Evolutionary conservation across 2,888 invertebrate genomes (phyloP).

Genomic region (Enoplolaimus lenunculus): DNA sequence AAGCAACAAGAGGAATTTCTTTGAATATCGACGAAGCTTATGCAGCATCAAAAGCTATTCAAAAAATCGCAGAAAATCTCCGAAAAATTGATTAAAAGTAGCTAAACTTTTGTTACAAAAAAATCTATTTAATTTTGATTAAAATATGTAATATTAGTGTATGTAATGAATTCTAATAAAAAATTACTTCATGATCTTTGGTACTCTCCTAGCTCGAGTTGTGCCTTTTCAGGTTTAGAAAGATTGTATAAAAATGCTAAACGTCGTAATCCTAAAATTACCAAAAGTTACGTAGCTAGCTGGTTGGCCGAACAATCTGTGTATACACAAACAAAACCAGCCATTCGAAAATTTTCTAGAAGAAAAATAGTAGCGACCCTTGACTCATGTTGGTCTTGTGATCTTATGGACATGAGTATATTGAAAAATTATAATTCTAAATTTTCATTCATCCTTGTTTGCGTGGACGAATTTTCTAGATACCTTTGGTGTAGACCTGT

Average conservation of each 20-base stretch:
- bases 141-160: no score
- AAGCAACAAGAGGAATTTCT: no score
- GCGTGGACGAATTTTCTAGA: slow-evolving; percentile 8
- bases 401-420: background rate
- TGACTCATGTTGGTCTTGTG: background rate
- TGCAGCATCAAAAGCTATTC: no score
- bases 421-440: background rate
- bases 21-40: no score
- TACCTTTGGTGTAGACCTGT: background rate
- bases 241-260: background rate
- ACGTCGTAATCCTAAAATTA: background rate
- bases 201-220: background rate
- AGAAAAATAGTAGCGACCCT: background rate
- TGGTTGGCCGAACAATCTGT: no score
- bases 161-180: background rate
- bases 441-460: background rate
- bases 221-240: background rate
- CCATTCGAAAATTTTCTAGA: background rate
- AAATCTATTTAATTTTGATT: no score
- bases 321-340: no score
- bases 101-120: no score
- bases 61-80: no score
- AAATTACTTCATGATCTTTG: background rate
- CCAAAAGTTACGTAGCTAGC: no score
- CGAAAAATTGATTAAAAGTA: no score